phyloP scores from a whole-genome alignment of 2,888 invertebrate species.

The Galeopsomyia nigrocyanea region DNA sequence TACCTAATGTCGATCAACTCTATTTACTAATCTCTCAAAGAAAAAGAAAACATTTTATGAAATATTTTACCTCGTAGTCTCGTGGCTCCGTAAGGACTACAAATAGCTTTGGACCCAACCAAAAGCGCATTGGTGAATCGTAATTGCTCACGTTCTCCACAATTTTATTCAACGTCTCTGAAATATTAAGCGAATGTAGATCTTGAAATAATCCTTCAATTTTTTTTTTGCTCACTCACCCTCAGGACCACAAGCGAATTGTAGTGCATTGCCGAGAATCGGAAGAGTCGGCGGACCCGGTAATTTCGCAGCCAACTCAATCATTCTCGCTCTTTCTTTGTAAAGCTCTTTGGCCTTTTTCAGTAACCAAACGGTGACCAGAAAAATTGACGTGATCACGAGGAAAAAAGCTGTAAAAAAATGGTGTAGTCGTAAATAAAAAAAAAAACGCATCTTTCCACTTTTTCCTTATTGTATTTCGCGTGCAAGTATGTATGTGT shows the following conservation, averaged over 20 bases:
- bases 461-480: neutral
- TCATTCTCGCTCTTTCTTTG: constrained; percentile 36
- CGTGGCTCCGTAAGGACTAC: constrained; percentile 51
- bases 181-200: neutral
- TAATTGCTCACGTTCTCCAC: constrained; percentile 41
- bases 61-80: constrained; percentile 49
- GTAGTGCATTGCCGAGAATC: constrained; percentile 52
- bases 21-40: too few species aligned
- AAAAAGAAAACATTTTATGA: constrained; percentile 1
- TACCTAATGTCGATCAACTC: constrained; percentile 30
- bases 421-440: neutral
- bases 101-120: constrained; percentile 54
- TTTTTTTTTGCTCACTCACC: constrained; percentile 41
- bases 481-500: neutral
- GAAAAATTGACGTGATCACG: constrained; percentile 1
- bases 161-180: constrained; percentile 49
- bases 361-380: constrained; percentile 36
- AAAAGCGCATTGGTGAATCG: constrained; percentile 51
- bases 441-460: neutral
- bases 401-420: constrained; percentile 27
- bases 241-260: constrained; percentile 50
- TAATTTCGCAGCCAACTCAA: constrained; percentile 47
- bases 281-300: constrained; percentile 53
- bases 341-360: constrained; percentile 45
- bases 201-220: neutral